Percentiles rank a stretch among this genome's conserved stretches.
phyloP scores from a whole-genome alignment of 1,140 invertebrate species.

The Drosophila kikkawai region DNA sequence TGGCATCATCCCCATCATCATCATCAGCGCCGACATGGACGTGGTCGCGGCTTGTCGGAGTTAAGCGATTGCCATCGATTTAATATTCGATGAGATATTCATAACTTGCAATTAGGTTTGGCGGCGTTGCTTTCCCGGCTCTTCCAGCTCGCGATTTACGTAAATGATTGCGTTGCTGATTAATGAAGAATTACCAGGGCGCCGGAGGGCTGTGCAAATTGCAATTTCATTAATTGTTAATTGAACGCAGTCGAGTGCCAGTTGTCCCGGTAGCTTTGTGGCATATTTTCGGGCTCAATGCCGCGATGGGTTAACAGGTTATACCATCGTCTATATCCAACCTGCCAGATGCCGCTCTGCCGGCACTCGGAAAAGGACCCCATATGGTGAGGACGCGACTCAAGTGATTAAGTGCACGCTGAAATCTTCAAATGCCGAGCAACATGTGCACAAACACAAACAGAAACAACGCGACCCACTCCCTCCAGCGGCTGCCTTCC shows the following conservation, averaged over 20 bases:
- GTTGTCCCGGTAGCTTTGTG: slow-evolving; percentile 20
- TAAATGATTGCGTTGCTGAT: slow-evolving; percentile 47
- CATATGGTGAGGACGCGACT: slow-evolving; percentile 61
- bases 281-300: slow-evolving; percentile 43
- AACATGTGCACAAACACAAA: slow-evolving; percentile 69
- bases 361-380: slow-evolving; percentile 56
- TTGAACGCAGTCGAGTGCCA: slow-evolving; percentile 56
- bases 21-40: slow-evolving; percentile 16
- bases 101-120: slow-evolving; percentile 74
- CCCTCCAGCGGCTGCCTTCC: not conserved
- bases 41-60: slow-evolving; percentile 24
- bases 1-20: slow-evolving; percentile 11
- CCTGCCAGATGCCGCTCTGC: slow-evolving; percentile 20
- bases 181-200: slow-evolving; percentile 69
- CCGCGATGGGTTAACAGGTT: slow-evolving; percentile 52
- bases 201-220: slow-evolving; percentile 39
- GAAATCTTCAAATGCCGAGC: slow-evolving; percentile 61
- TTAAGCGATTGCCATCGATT: slow-evolving; percentile 53
- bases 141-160: slow-evolving; percentile 24
- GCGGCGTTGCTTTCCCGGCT: slow-evolving; percentile 10
- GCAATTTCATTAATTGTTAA: slow-evolving; percentile 66
- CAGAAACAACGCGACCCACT: not conserved
- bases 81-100: slow-evolving; percentile 74
- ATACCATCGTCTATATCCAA: slow-evolving; percentile 20
- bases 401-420: slow-evolving; percentile 72